Evolutionary conservation across 1,140 invertebrate genomes (phyloP).

Genomic region (Hycleus cichorii): DNA sequence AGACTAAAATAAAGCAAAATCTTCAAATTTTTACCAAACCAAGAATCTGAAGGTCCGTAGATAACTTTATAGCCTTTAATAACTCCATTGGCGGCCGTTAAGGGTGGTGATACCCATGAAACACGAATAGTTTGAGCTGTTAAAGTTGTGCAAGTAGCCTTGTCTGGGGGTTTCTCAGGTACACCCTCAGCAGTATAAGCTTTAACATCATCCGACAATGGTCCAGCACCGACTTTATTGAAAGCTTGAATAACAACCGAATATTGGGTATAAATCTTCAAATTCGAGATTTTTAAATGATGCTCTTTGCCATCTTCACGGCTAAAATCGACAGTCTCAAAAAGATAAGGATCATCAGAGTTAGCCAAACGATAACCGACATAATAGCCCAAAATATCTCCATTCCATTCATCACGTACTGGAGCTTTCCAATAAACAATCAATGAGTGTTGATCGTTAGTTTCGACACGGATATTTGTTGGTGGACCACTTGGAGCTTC

Average conservation of each 20-base stretch:
- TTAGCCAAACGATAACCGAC: constrained; percentile 84
- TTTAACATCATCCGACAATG: constrained; percentile 79
- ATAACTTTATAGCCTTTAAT: constrained; percentile 96
- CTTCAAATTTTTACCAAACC: constrained; percentile 68
- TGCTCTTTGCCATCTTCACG: constrained; percentile 87
- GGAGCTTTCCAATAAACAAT: constrained; percentile 93
- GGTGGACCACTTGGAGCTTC: constrained; percentile 84
- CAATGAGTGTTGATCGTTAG: constrained; percentile 85
- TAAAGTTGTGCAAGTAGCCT: constrained; percentile 82
- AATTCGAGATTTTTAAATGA: constrained; percentile 54
- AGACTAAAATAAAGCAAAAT: not conserved
- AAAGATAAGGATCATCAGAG: constrained; percentile 83
- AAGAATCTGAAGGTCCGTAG: constrained; percentile 84
- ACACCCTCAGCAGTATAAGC: constrained; percentile 89
- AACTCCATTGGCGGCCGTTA: constrained; percentile 84
- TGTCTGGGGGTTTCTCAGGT: constrained; percentile 87
- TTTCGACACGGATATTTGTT: constrained; percentile 76
- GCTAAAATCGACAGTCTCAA: constrained; percentile 86
- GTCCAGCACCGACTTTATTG: constrained; percentile 89
- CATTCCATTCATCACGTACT: constrained; percentile 82
- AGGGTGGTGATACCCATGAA: constrained; percentile 85
- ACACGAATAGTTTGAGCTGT: constrained; percentile 90
- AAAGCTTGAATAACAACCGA: constrained; percentile 91
- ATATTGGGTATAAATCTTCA: constrained; percentile 85
- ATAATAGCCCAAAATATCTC: constrained; percentile 84